Conservation (phyloP, 2,797 vertebrate genomes). For the Artibeus jamaicensis region DNA sequence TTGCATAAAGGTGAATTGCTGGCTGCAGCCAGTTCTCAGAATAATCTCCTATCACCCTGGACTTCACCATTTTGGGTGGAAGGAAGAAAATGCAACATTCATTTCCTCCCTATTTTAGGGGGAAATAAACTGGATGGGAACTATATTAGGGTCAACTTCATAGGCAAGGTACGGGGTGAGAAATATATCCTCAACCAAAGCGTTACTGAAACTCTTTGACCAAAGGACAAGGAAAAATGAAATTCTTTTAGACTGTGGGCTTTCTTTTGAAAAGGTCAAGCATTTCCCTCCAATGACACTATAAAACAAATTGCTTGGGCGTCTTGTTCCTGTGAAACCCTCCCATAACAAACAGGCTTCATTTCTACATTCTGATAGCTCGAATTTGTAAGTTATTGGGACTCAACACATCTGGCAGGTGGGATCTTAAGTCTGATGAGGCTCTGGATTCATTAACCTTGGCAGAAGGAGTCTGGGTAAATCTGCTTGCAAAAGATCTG, state of each 20-base stretch:
- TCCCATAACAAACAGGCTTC: background rate
- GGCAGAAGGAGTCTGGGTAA: slow-evolving; percentile 28
- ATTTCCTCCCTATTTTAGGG: background rate
- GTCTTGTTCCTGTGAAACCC: background rate
- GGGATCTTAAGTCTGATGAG: slow-evolving; percentile 51
- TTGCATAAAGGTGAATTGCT: background rate
- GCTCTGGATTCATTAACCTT: slow-evolving; percentile 42
- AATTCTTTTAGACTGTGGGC: background rate
- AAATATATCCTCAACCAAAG: background rate
- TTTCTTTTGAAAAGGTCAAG: background rate
- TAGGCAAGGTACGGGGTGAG: background rate
- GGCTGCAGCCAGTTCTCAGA: background rate
- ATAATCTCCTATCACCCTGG: background rate
- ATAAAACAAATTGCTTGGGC: background rate
- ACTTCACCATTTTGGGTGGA: background rate
- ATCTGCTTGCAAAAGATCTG: slow-evolving; percentile 12
- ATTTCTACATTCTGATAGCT: background rate
- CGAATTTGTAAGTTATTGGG: background rate
- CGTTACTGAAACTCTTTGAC: background rate
- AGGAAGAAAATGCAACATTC: background rate
- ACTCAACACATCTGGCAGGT: background rate
- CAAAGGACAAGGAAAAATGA: background rate
- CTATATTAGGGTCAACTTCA: background rate
- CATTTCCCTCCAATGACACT: background rate
- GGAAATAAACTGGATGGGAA: background rate